Evolutionary conservation across 2,797 vertebrate species (phyloP), one percentile per base, ranked within the genome.

Genomic region (Vipera ursinii): DNA sequence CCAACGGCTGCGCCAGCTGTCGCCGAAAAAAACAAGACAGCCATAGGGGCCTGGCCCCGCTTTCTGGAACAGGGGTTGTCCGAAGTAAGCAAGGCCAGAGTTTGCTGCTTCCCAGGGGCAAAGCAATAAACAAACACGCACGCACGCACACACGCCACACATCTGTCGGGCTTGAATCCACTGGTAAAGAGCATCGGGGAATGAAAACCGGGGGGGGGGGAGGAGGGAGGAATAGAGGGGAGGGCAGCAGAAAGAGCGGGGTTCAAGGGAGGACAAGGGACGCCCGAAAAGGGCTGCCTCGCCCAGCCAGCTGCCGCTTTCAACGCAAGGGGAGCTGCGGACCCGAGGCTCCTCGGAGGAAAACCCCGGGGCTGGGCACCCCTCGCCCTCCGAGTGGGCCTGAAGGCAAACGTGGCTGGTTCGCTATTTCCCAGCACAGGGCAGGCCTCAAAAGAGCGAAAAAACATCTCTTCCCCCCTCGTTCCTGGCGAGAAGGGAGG

Each of bases 191-290:
- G 59, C 14, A 26, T 28, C 51, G 4, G 14, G 6, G 7, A 17
- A 44, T 8, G 2, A 22, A 15, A 6, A 2, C 1, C 8, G 15
- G 8, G 3, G 4, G 14, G 4, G 1, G 51, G 13, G 7, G 24
- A 7, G 3, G 32, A 32, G 32, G 32, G 38, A 38, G 38, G 38
- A 38, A 3, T 3, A 51, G 51, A 51, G 51, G 51, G 51, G 53
- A 78, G 73, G 1, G 28, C 5, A 57, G 17, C 44, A 38, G 14
- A 32, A 73, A 56, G 51, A 82, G 15, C 8, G 8, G 22, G 10
- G 51, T 61, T 91, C 10, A 24, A 24, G 4, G 60, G 17, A 44
- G 51, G 38, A n/a, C 26, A 10, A 8, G 10, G 6, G 6, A 8
- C 9, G 0, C 44, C 73, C 0, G 20, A 44, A 78, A 78, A 78